Evolutionary conservation across 2,888 invertebrate genomes (phyloP), one percentile per base, ranked within the genome.

Genomic region (Rotaria magnacalcarata): DNA sequence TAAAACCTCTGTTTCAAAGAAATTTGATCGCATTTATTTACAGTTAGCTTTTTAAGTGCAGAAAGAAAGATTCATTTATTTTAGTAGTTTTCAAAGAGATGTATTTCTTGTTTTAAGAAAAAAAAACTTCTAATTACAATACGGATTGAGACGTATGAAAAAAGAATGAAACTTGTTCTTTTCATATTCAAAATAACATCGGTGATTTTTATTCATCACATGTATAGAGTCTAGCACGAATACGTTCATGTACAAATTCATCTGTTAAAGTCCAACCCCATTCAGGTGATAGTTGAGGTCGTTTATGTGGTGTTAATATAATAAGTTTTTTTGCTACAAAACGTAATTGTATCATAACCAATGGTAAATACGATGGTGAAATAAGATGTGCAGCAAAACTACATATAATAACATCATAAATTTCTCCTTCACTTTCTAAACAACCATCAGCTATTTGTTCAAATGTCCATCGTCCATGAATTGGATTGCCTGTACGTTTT

Each of bases 221-320:
- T 24, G 10, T 80, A 80, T 80, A 80, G 14, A 80, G n/a, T 80
- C 47, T 43, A 24, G 80, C 80, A 47, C 47, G 80, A 80, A 80
- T 80, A n/a, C 80, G 80, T 4, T 80, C 47, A n/a, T 80, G 24
- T 24, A 80, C 80, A 80, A 80, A 80, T 80, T 80, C 80, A 47
- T 80, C 80, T 21, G 3, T 80, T 14, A 80, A 80, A 19, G 8
- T 80, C 80, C 80, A 80, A 14, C 80, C 80, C 80, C 80, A 80
- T n/a, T 80, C 80, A 80, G 80, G 47, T 47, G 4, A 80, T 10
- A 80, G 1, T 10, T 47, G n/a, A 24, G 80, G 80, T n/a, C 80
- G 80, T 80, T 80, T 80, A 80, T 80, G 80, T 47, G 80, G 80
- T 80, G 80, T 47, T 80, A 80, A 21, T 41, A 80, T 80, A 80